phyloP scores from a whole-genome alignment of 2,888 invertebrate species.

The Calliphora vomitoria region DNA sequence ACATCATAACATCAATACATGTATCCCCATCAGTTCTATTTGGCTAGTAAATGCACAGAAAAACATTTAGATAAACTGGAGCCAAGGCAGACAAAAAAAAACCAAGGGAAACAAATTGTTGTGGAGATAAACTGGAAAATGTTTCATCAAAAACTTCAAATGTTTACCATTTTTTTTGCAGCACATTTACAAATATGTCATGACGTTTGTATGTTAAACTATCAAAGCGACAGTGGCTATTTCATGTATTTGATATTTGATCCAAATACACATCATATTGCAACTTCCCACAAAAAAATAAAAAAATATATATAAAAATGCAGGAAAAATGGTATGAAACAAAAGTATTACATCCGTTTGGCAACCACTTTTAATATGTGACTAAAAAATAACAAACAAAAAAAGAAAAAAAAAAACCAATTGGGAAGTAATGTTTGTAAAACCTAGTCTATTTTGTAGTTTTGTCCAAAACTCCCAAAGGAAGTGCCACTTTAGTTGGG shows the following conservation, averaged over 20 bases:
- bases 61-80: constrained; percentile 65
- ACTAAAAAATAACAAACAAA: constrained; percentile 8
- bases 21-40: constrained; percentile 5
- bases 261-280: constrained; percentile 42
- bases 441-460: constrained; percentile 13
- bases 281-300: constrained; percentile 12
- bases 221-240: constrained; percentile 23
- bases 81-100: constrained; percentile 47
- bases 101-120: constrained; percentile 28
- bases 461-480: constrained; percentile 42
- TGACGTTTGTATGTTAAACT: constrained; percentile 50
- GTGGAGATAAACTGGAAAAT: constrained; percentile 42
- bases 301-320: not conserved
- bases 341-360: constrained; percentile 68
- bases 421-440: constrained; percentile 58
- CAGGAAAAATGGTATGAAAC: constrained; percentile 4
- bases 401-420: constrained; percentile 3
- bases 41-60: constrained; percentile 27
- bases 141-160: constrained; percentile 51
- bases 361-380: constrained; percentile 60
- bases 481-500: constrained; percentile 50
- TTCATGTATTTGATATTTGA: constrained; percentile 14
- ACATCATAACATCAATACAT: constrained; percentile 36
- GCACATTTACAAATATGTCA: not conserved
- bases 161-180: not conserved